phyloP scores from a whole-genome alignment of 2,888 invertebrate species.

The Sycophila texana region DNA sequence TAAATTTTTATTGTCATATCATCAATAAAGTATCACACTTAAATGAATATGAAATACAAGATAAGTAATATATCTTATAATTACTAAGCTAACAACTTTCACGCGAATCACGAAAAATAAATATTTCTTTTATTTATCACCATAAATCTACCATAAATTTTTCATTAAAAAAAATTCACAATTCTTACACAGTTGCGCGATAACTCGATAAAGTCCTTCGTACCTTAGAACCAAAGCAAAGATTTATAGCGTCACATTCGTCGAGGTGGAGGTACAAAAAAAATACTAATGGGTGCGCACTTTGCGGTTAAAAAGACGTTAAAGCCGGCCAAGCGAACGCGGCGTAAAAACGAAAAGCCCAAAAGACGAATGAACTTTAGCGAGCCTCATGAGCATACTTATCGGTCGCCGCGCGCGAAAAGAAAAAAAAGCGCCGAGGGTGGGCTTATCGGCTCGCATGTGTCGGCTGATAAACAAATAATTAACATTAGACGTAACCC shows the following conservation, averaged over 20 bases:
- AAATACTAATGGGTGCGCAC: background rate
- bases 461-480: slow-evolving; percentile 69
- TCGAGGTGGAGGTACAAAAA: background rate
- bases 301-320: background rate
- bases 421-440: slow-evolving; percentile 22
- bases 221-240: background rate
- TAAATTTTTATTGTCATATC: no score
- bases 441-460: slow-evolving; percentile 66
- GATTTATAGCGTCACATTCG: background rate
- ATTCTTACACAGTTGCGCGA: background rate
- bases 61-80: no score
- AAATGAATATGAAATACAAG: no score
- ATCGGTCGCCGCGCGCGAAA: slow-evolving; percentile 8
- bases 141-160: no score
- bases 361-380: slow-evolving; percentile 46
- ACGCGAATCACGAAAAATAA: no score
- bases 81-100: no score
- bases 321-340: background rate
- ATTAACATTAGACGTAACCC: slow-evolving; percentile 67
- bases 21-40: no score
- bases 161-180: no score
- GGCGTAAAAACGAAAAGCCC: slow-evolving; percentile 24
- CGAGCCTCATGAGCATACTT: background rate
- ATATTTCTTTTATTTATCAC: no score
- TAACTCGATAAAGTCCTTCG: background rate